phyloP scores from a whole-genome alignment of 1,140 invertebrate species.

The Drosophila sp. region DNA sequence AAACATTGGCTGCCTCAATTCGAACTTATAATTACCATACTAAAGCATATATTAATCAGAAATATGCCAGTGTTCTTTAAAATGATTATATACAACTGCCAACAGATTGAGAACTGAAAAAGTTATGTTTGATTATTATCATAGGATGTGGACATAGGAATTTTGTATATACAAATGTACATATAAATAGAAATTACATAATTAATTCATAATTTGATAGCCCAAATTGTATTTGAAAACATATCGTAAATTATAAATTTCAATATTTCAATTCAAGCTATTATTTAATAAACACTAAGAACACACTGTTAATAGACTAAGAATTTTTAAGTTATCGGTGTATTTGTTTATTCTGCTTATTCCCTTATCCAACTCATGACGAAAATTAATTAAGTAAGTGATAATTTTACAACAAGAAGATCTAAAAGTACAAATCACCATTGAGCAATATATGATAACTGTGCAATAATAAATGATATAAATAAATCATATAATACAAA shows the following conservation, averaged over 20 bases:
- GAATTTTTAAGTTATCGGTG: constrained; percentile 21
- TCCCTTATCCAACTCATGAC: background rate
- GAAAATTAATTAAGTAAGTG: constrained; percentile 31
- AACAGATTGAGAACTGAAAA: constrained; percentile 15
- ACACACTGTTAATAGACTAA: constrained; percentile 39
- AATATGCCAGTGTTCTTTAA: constrained; percentile 85
- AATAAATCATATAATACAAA: constrained; percentile 31
- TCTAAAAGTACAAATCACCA: constrained; percentile 19
- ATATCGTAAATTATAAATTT: constrained; percentile 19
- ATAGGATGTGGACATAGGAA: constrained; percentile 43
- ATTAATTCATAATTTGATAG: constrained; percentile 29
- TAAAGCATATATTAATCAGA: constrained; percentile 87
- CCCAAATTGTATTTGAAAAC: constrained; percentile 22
- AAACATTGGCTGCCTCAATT: constrained; percentile 86
- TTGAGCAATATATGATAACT: constrained; percentile 54
- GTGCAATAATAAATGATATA: constrained; percentile 70
- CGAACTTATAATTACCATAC: constrained; percentile 87
- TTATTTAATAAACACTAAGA: constrained; percentile 21
- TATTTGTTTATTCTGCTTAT: constrained; percentile 16
- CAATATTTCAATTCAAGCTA: constrained; percentile 25
- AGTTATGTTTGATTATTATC: constrained; percentile 36
- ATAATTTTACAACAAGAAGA: constrained; percentile 32
- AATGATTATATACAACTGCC: constrained; percentile 23
- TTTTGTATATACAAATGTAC: constrained; percentile 49
- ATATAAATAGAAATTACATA: constrained; percentile 39